These are phyloP conservation scores for Agrochola lota DNA, from an alignment of 2,888 invertebrate genomes.

Conservation along the genomic window DNA sequence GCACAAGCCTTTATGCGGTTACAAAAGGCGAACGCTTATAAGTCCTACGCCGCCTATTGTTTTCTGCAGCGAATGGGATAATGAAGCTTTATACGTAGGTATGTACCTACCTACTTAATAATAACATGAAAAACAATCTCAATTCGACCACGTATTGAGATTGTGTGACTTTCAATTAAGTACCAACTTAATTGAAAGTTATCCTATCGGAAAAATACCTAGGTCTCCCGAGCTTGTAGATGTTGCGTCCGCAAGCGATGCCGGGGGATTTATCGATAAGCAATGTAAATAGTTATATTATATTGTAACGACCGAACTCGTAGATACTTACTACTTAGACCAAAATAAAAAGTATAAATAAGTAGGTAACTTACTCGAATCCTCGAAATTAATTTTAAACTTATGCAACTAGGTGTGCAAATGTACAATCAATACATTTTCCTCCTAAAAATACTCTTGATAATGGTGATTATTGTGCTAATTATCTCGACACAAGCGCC, in stretches of 20 bases:
- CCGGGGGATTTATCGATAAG: neutral
- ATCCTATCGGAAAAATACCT: neutral
- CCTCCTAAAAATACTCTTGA: neutral
- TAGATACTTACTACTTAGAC: too few species aligned
- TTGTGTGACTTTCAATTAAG: too few species aligned
- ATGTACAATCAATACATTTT: conserved; percentile 2
- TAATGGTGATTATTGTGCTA: neutral
- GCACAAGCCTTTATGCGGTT: neutral
- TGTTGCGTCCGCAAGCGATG: too few species aligned
- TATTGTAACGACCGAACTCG: too few species aligned
- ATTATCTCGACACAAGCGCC: conserved; percentile 23
- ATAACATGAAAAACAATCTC: too few species aligned
- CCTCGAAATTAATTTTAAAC: neutral
- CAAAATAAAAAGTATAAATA: neutral
- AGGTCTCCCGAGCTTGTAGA: neutral
- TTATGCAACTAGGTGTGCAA: neutral
- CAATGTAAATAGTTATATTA: neutral
- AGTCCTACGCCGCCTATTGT: neutral
- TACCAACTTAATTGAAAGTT: too few species aligned
- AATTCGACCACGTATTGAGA: too few species aligned
- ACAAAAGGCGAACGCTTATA: neutral
- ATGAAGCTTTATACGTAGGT: too few species aligned
- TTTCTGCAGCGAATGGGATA: neutral
- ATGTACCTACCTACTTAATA: too few species aligned
- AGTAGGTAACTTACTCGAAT: conserved; percentile 3